These are phyloP conservation scores for Myotis vivesi DNA, from an alignment of 2,797 vertebrate species.

Conservation along the genomic window DNA sequence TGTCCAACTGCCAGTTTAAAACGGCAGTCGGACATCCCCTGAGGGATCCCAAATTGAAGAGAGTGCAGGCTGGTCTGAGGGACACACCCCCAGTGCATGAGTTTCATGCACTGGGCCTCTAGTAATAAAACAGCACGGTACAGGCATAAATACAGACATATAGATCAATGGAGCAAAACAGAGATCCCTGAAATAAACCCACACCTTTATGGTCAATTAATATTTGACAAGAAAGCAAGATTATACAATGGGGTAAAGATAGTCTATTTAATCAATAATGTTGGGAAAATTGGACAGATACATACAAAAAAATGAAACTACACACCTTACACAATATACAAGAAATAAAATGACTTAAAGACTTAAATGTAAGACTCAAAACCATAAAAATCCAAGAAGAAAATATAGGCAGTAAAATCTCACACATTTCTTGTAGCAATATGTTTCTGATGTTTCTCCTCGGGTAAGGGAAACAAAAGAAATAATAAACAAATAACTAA, in stretches of 20 bases:
- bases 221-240: not conserved
- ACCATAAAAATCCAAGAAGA: not conserved
- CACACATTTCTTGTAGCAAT: not conserved
- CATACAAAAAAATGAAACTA: not conserved
- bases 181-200: not conserved
- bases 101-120: no score
- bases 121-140: not conserved
- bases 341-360: not conserved
- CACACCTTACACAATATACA: not conserved
- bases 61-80: no score
- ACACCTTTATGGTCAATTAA: not conserved
- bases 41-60: no score
- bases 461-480: no score
- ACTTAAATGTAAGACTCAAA: not conserved
- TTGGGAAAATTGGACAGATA: not conserved
- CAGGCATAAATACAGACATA: not conserved
- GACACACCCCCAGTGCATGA: no score
- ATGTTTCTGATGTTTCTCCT: no score
- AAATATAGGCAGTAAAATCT: not conserved
- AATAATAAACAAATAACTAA: no score
- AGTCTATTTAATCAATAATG: not conserved
- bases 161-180: not conserved
- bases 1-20: no score
- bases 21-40: no score
- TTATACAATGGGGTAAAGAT: not conserved